These are phyloP conservation scores for Chromis chromis DNA, from an alignment of 2,797 vertebrate species.

Conservation along the genomic window DNA sequence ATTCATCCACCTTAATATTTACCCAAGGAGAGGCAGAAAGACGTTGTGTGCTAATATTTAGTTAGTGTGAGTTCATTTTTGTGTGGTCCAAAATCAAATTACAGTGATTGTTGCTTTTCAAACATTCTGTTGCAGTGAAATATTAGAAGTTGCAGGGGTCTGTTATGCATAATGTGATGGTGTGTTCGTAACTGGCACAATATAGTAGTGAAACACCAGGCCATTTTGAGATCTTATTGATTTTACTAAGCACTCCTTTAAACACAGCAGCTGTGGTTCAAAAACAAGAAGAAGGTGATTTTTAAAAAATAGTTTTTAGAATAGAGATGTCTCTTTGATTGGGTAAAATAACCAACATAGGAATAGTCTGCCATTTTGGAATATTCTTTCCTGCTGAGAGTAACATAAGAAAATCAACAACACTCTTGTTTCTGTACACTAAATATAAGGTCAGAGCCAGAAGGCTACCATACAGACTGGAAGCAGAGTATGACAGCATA, in stretches of 20 bases:
- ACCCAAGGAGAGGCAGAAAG: conserved; percentile 48
- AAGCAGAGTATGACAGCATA: too few species aligned
- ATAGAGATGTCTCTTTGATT: conserved; percentile 1
- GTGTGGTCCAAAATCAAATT: conserved; percentile 61
- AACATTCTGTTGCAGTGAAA: conserved; percentile 51
- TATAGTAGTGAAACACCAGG: conserved; percentile 31
- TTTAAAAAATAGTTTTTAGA: background rate
- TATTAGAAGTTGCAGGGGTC: conserved; percentile 36
- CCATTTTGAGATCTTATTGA: conserved; percentile 36
- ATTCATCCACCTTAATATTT: conserved; percentile 64
- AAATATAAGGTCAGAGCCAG: too few species aligned
- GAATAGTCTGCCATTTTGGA: too few species aligned
- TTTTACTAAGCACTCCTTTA: conserved; percentile 24
- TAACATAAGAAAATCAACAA: too few species aligned
- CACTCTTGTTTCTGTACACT: too few species aligned
- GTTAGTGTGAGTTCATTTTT: conserved; percentile 59
- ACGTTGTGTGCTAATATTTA: conserved; percentile 64
- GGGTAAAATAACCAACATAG: background rate
- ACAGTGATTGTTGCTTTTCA: conserved; percentile 60
- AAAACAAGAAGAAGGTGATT: background rate
- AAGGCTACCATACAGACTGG: too few species aligned
- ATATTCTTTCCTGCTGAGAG: too few species aligned
- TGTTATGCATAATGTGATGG: conserved; percentile 40
- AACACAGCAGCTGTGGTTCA: background rate
- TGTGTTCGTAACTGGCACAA: conserved; percentile 40